Evolutionary conservation across 2,888 invertebrate species (phyloP).

Genomic region (Drosophila mettleri): DNA sequence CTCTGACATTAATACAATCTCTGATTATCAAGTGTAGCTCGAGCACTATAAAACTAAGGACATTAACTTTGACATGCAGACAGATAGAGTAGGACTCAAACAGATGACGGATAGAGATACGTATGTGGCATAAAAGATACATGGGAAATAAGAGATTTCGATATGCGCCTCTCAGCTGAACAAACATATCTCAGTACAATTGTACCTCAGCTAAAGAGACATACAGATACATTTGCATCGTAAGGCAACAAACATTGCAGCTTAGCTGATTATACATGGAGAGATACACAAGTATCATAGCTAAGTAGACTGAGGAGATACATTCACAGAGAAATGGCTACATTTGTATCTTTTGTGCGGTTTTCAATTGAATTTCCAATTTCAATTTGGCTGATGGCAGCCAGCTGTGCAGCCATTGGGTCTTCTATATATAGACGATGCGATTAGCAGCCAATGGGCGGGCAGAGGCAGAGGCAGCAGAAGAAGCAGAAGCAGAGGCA

Average conservation of each 20-base stretch:
- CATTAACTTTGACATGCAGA: not conserved
- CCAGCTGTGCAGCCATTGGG: slow-evolving; percentile 73
- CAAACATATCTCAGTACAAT: slow-evolving; percentile 35
- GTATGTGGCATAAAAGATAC: not conserved
- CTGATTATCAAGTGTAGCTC: not conserved
- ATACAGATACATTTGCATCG: not conserved
- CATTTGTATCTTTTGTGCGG: slow-evolving; percentile 60
- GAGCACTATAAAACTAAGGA: not conserved
- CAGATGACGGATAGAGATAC: not conserved
- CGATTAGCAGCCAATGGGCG: slow-evolving; percentile 79
- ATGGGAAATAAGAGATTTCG: not conserved
- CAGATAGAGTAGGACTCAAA: not conserved
- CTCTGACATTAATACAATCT: not conserved
- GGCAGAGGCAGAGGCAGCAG: not conserved
- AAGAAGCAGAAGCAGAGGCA: not conserved
- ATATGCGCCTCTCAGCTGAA: not conserved
- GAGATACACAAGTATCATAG: slow-evolving; percentile 54
- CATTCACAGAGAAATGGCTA: slow-evolving; percentile 31
- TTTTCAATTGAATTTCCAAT: slow-evolving; percentile 58
- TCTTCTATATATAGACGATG: slow-evolving; percentile 59
- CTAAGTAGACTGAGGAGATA: slow-evolving; percentile 15
- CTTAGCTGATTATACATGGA: too few species aligned
- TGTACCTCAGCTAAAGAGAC: slow-evolving; percentile 33
- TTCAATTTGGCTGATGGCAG: slow-evolving; percentile 53
- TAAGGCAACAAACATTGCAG: not conserved